phyloP scores from a whole-genome alignment of 1,140 invertebrate genomes.

The Xylocopa sonorina region DNA sequence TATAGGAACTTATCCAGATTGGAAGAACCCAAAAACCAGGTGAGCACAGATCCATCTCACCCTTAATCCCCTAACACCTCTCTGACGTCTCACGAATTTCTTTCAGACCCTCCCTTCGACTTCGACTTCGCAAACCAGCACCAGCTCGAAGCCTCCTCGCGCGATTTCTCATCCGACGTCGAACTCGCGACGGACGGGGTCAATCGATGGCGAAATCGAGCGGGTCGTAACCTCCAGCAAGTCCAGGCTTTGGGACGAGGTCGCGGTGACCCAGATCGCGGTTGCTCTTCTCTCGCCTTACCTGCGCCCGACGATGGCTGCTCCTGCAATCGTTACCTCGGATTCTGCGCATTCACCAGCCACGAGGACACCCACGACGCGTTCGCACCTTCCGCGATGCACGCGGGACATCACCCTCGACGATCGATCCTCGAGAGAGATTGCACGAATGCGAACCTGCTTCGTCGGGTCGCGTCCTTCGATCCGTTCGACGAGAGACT shows the following conservation, averaged over 20 bases:
- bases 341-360: slow-evolving; percentile 79
- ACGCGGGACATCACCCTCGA: background rate
- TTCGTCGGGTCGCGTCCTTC: background rate
- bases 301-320: slow-evolving; percentile 69
- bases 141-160: background rate
- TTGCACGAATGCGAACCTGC: background rate
- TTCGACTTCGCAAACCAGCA: background rate
- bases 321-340: slow-evolving; percentile 80
- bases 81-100: slow-evolving; percentile 16
- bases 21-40: background rate
- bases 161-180: background rate
- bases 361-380: slow-evolving; percentile 68
- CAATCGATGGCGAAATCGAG: slow-evolving; percentile 75
- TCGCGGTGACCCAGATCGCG: slow-evolving; percentile 78
- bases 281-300: slow-evolving; percentile 72
- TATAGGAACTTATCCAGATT: no score
- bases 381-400: slow-evolving; percentile 11
- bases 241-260: slow-evolving; percentile 77
- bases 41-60: background rate
- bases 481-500: background rate
- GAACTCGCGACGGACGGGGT: background rate
- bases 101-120: background rate
- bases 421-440: background rate
- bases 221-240: slow-evolving; percentile 78
- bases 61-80: background rate